Evolutionary conservation across 2,888 invertebrate genomes (phyloP).

Genomic region (Pristionchus maxplancki): DNA sequence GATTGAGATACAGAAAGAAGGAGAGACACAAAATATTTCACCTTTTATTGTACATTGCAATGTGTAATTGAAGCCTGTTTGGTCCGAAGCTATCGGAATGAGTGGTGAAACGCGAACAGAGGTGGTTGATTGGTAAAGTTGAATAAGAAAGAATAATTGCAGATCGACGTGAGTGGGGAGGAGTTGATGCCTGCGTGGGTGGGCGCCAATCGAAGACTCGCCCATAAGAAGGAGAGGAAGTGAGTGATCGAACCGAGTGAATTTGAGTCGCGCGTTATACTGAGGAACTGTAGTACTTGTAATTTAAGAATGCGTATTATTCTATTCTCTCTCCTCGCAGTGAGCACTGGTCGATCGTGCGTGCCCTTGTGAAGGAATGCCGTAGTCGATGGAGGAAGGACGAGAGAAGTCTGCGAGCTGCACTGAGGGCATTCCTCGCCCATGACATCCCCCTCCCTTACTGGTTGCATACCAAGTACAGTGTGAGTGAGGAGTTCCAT

Average conservation of each 20-base stretch:
- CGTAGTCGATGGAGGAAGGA: constrained; percentile 27
- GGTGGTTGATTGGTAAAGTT: not conserved
- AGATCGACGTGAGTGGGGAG: constrained; percentile 37
- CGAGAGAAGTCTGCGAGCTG: constrained; percentile 25
- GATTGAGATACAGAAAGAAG: not conserved
- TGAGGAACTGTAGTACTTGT: too few species aligned
- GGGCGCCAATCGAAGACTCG: constrained; percentile 35
- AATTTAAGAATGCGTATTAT: not conserved
- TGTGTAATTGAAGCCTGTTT: too few species aligned
- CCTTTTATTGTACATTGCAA: too few species aligned
- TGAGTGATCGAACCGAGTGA: constrained; percentile 5
- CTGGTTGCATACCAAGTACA: constrained; percentile 48
- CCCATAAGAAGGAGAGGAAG: constrained; percentile 33
- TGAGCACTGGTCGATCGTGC: constrained; percentile 52
- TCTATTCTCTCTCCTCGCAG: not conserved
- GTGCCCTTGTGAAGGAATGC: constrained; percentile 19
- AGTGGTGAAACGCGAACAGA: not conserved
- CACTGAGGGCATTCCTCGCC: constrained; percentile 24
- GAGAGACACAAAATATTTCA: too few species aligned
- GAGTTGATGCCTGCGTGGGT: constrained; percentile 43
- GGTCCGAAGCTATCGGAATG: not conserved
- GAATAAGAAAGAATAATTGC: not conserved
- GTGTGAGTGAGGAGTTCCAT: not conserved
- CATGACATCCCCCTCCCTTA: constrained; percentile 20
- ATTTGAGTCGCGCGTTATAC: too few species aligned